These are phyloP conservation scores for Coturnix japonica DNA, from an alignment of 2,113 vertebrate genomes.

Conservation along the genomic window DNA sequence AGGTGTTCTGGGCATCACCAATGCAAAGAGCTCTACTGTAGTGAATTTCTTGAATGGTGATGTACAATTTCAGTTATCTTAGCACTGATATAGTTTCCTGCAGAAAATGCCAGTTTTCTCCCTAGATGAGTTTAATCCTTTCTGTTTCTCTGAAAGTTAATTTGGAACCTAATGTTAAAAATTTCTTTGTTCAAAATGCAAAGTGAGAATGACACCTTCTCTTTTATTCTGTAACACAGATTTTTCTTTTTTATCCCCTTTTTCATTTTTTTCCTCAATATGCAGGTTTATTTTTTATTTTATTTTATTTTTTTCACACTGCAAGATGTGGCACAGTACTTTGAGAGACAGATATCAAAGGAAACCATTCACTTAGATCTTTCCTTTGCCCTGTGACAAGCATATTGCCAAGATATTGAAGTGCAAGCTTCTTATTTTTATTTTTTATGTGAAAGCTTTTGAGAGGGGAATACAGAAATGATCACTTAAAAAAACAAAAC, in stretches of 20 bases:
- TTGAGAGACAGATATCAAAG: slow-evolving; percentile 51
- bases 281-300: not conserved
- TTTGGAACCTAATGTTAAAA: not conserved
- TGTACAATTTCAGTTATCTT: not conserved
- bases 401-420: slow-evolving; percentile 26
- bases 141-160: not conserved
- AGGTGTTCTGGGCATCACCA: not conserved
- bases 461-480: not conserved
- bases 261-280: not conserved
- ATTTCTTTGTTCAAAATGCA: not conserved
- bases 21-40: not conserved
- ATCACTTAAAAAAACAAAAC: not conserved
- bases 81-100: not conserved
- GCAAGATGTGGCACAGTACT: not conserved
- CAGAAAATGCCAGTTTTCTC: not conserved
- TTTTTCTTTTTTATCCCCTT: not conserved
- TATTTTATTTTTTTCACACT: slow-evolving; percentile 21
- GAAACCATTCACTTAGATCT: slow-evolving; percentile 52
- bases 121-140: not conserved
- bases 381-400: slow-evolving; percentile 23
- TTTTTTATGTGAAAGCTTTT: slow-evolving; percentile 6
- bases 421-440: not conserved
- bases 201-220: not conserved
- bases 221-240: not conserved
- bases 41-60: rapidly evolving